Base-by-base conservation (phyloP, 2,113 vertebrate genomes). In the Lepidothrix coronata region DNA sequence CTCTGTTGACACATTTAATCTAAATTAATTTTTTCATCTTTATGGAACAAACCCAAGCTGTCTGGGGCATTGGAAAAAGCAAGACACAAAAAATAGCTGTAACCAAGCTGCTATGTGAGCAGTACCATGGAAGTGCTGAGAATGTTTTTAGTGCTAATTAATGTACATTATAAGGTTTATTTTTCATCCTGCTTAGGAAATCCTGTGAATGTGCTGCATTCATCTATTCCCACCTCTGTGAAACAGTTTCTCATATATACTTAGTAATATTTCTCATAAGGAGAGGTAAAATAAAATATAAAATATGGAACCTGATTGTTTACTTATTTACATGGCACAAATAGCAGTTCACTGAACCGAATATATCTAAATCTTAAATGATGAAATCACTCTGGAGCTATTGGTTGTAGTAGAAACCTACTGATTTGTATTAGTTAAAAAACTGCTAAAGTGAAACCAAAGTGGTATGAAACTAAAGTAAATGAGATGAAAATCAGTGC, bases 11-110 rank as follows among this genome's bases (percentile, higher is more conserved):
- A 71, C 33, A 74, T 91, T 78, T 84, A 77, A 84, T 78, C 73
- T 91, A 89, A 95, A 91, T 91, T 81, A 82, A 31, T 93, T 71
- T 91, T 92, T 88, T 77, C 2, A 2, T 78, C 48, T 92, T 93
- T 77, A 61, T 84, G 65, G 57, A 87, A 57, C 39, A 91, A 89
- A 67, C 43, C 49, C 63, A 61, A 75, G 52, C 10, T 2, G 1
- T 77, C 61, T 84, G 48, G 83, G 65, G 19, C 73, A 77, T 2
- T 67, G 35, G 48, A 75, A 92, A 83, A 78, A 84, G 46, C n/a
- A 65, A 78, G 52, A 8, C 59, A 33, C 1, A 41, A 71, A 86
- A 86, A n/a, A 21, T 4, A 81, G 33, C 17, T 80, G 35, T 70
- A 55, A 51, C 31, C 25, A 54, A 61, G 35, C 30, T 67, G 55